These are phyloP conservation scores for Limonius californicus DNA, from an alignment of 1,140 invertebrate species.

Conservation along the genomic window DNA sequence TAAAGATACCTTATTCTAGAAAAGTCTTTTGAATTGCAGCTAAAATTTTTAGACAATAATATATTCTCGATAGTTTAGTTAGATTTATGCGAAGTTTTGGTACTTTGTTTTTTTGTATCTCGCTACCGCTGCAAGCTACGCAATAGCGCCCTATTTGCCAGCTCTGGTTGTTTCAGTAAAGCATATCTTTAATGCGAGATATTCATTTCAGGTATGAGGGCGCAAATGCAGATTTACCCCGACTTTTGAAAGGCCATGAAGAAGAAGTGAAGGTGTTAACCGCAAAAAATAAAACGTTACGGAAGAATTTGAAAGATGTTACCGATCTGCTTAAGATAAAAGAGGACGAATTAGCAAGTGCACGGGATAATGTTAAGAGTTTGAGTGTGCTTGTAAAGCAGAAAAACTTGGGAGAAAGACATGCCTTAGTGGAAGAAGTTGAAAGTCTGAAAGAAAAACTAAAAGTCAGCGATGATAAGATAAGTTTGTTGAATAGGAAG, in stretches of 20 bases:
- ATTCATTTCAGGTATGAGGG: constrained; percentile 60
- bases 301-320: constrained; percentile 57
- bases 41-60: too few relatives aligned
- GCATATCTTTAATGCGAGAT: neutral
- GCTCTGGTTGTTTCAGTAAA: neutral
- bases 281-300: constrained; percentile 63
- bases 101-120: too few relatives aligned
- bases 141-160: constrained; percentile 16
- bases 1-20: too few relatives aligned
- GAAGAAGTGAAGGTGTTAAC: constrained; percentile 72
- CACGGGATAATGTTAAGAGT: constrained; percentile 66
- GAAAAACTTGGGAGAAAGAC: constrained; percentile 66
- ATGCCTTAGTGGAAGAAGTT: constrained; percentile 63
- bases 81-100: too few relatives aligned
- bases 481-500: constrained; percentile 63
- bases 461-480: constrained; percentile 63
- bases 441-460: constrained; percentile 60
- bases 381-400: constrained; percentile 65
- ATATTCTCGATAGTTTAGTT: too few relatives aligned
- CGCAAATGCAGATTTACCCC: constrained; percentile 68
- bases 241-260: constrained; percentile 66
- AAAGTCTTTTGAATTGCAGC: too few relatives aligned
- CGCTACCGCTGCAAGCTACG: neutral
- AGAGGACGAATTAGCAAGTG: constrained; percentile 59
- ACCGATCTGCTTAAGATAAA: constrained; percentile 62